Base-by-base conservation (phyloP, 2,888 invertebrate genomes). In the Caprella mutica region DNA sequence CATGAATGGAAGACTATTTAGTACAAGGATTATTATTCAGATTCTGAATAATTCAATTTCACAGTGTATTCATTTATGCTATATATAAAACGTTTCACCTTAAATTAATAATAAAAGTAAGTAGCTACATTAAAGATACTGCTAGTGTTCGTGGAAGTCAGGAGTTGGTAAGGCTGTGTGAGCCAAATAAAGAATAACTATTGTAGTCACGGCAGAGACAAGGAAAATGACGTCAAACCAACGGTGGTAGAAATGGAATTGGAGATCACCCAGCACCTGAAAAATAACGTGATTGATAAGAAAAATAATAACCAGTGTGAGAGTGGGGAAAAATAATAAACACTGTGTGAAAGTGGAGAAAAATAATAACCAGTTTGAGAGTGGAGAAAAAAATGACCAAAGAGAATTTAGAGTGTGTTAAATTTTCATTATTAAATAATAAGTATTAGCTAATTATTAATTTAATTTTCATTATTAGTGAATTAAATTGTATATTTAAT, bases 151-250 rank as follows among this genome's bases (percentile, higher is more conserved):
- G n/a, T n/a, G n/a, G n/a, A n/a, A n/a, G 48, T 60, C 63, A 5
- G 55, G 51, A 14, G 56, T 57, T 30, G 52, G 54, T 30, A 57
- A 55, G 40, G 62, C 62, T 26, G 93, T 94, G 71, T 94, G 93
- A 14, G 96, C 93, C 67, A 98, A 77, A 76, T 96, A 97, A 55
- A 99, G 76, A 65, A 97, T 93, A 65, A 87, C 84, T 68, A 98
- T 96, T 65, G 93, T 94, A 17, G 92, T 89, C 38, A 98, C 73
- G 0, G 98, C 97, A 70, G 93, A 93, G 24, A 98, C 87, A 59
- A 98, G 77, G 73, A 98, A 98, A 71, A 98, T 99, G 4, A 98
- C 97, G 74, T 98, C 98, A 73, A 99, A 98, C 98, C 98, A 99
- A 60, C 98, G 81, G 72, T 98, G 98, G 72, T 98, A 98, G 77